These are phyloP conservation scores for Vombatus ursinus DNA, from an alignment of 2,113 vertebrate species.

Conservation along the genomic window DNA sequence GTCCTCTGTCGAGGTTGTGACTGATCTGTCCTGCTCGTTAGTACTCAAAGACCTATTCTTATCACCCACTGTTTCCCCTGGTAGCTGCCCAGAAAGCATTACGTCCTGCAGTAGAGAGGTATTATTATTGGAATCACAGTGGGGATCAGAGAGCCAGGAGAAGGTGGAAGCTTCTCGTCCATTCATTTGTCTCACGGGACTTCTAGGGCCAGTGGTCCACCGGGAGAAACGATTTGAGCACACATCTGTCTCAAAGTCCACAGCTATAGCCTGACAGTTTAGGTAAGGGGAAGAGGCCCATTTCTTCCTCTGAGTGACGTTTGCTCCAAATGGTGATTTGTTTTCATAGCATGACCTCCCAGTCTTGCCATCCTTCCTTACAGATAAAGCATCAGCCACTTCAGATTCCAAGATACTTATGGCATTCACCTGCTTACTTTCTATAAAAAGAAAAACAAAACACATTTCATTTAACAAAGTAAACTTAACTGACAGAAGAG, in stretches of 20 bases:
- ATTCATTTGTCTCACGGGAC: neutral
- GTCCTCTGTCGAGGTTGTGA: slow-evolving; percentile 50
- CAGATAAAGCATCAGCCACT: neutral
- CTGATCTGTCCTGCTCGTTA: slow-evolving; percentile 36
- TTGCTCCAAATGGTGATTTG: neutral
- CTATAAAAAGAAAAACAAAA: slow-evolving; percentile 20
- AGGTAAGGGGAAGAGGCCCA: neutral
- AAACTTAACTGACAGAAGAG: neutral
- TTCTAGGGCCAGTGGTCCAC: neutral
- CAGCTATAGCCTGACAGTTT: neutral
- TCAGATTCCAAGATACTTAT: slow-evolving; percentile 5
- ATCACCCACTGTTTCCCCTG: slow-evolving; percentile 49
- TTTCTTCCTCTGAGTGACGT: neutral
- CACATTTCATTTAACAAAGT: neutral
- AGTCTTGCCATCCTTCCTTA: slow-evolving; percentile 36
- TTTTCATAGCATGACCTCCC: neutral
- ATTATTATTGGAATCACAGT: neutral
- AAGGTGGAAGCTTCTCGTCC: slow-evolving; percentile 35
- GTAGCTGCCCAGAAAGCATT: slow-evolving; percentile 29
- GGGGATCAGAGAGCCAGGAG: slow-evolving; percentile 7
- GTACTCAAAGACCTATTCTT: neutral
- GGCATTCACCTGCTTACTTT: neutral
- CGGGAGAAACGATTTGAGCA: slow-evolving; percentile 1
- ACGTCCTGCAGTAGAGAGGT: neutral
- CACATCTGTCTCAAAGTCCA: neutral